Percentiles rank a stretch among this genome's conserved stretches.
Conservation (phyloP, 1,140 invertebrate genomes). For the Ips typographus region DNA sequence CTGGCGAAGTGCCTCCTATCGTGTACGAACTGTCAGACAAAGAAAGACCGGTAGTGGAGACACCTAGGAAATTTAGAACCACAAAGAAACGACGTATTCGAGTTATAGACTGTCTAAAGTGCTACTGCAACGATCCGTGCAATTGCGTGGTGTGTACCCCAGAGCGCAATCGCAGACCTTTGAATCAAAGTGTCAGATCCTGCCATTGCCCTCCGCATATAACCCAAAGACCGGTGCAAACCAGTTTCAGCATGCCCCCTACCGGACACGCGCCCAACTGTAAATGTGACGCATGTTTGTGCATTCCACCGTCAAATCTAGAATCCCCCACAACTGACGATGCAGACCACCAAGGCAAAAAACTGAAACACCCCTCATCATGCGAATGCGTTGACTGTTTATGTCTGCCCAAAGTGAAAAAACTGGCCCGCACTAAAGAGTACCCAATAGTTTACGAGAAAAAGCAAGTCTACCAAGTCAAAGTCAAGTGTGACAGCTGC, state of each 20-base stretch:
- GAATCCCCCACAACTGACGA: not conserved
- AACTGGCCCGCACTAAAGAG: slow-evolving; percentile 27
- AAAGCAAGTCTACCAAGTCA: slow-evolving; percentile 37
- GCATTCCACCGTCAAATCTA: not conserved
- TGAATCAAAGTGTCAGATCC: not conserved
- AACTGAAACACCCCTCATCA: slow-evolving; percentile 16
- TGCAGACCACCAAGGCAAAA: not conserved
- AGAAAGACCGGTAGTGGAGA: slow-evolving; percentile 12
- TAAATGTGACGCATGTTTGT: slow-evolving; percentile 14
- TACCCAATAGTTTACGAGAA: slow-evolving; percentile 27
- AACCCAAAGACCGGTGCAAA: slow-evolving; percentile 8
- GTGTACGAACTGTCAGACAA: slow-evolving; percentile 34
- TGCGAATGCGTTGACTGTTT: slow-evolving; percentile 41
- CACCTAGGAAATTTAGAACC: slow-evolving; percentile 3
- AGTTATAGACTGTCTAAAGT: slow-evolving; percentile 22
- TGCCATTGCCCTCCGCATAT: slow-evolving; percentile 24
- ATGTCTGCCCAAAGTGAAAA: slow-evolving; percentile 30
- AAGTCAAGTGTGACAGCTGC: slow-evolving; percentile 24
- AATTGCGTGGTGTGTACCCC: slow-evolving; percentile 28
- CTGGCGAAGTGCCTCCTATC: slow-evolving; percentile 27
- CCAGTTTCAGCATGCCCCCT: slow-evolving; percentile 10
- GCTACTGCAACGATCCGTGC: slow-evolving; percentile 33
- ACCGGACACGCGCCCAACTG: slow-evolving; percentile 11
- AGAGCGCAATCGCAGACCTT: not conserved
- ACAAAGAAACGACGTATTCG: slow-evolving; percentile 22